Evolutionary conservation across 2,888 invertebrate genomes (phyloP), one percentile per base, ranked within the genome.

Genomic region (Caenorhabditis macrosperma): DNA sequence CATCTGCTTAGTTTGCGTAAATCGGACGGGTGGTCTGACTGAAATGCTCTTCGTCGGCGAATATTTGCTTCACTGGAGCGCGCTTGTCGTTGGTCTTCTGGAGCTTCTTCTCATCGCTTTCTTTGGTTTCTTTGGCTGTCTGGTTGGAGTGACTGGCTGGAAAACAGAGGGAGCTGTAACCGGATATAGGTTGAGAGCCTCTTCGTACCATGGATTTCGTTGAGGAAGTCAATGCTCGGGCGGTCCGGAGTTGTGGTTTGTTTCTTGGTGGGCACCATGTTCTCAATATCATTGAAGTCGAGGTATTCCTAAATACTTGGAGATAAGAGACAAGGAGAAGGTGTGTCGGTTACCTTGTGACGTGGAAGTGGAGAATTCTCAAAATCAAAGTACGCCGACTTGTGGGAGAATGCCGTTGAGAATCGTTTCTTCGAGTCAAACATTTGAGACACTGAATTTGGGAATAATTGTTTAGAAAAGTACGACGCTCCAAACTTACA

Each of bases 281-380:
- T 82, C 55, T 84, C 82, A 22, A 84, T 84, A 38, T 84, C 84
- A 59, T 78, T 81, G 60, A 84, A 84, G 54, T 84, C 84, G 6
- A 84, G 69, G 46, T 84, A 84, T 50, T 84, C 84, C 82, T 82
- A 79, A 26, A 46, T 5, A 20, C 1, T 57, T 1, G n/a, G n/a
- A n/a, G n/a, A n/a, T n/a, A n/a, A n/a, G n/a, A n/a, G n/a, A n/a
- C n/a, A n/a, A n/a, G n/a, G n/a, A n/a, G n/a, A n/a, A n/a, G n/a
- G n/a, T n/a, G n/a, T n/a, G n/a, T n/a, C n/a, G n/a, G n/a, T n/a
- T n/a, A 82, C 82, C 78, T 84, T 84, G 71, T 84, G 84, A 55
- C 80, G 68, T 59, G 84, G 84, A 15, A 78, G 67, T 55, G 84
- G 84, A 20, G 84, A 84, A 30, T 84, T 84, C 30, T 84, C 84